Base-by-base conservation (phyloP, 2,888 invertebrate genomes). In the Tubiluchus corallicola region DNA sequence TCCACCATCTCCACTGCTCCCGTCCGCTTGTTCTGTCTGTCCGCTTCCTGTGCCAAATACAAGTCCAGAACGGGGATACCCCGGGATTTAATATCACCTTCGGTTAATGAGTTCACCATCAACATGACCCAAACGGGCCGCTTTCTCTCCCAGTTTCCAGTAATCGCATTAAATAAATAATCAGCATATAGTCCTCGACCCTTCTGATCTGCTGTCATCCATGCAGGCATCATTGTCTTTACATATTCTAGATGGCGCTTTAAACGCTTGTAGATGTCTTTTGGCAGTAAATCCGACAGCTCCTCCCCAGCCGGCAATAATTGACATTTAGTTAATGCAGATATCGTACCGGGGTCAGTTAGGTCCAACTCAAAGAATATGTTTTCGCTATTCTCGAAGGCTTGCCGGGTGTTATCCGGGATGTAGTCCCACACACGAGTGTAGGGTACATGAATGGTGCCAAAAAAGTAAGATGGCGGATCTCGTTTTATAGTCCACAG, bases 361-460 rank as follows among this genome's bases (percentile, higher is more conserved):
- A 72, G 57, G 54, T 71, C 70, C 44, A 72, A 58, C 53, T 73
- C 72, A 54, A 72, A 68, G 54, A 68, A 64, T 16, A 71, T 63
- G 21, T 63, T 60, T 47, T 71, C 66, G 4, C 68, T 57, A 17
- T 57, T 54, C 13, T 59, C 54, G 55, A 72, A 71, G n/a, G 71
- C 71, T 43, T 59, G 53, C 50, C 68, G 69, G 42, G 64, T 65
- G 49, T 65, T 66, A 38, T 63, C 59, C 17, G 71, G 68, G 43
- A 72, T 66, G 60, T 59, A 60, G 53, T 67, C 62, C 71, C 71
- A 72, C 20, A 72, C 69, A 43, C 63, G 57, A 4, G 67, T 66
- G 55, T 70, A 71, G 0, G 71, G 70, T 15, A 72, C 71, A 57
- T 72, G 72, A 50, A 72, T 70, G 9, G 72, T 71, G 20, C 71